phyloP scores from a whole-genome alignment of 2,888 invertebrate species.

The Dimorphilus gyrociliatus region DNA sequence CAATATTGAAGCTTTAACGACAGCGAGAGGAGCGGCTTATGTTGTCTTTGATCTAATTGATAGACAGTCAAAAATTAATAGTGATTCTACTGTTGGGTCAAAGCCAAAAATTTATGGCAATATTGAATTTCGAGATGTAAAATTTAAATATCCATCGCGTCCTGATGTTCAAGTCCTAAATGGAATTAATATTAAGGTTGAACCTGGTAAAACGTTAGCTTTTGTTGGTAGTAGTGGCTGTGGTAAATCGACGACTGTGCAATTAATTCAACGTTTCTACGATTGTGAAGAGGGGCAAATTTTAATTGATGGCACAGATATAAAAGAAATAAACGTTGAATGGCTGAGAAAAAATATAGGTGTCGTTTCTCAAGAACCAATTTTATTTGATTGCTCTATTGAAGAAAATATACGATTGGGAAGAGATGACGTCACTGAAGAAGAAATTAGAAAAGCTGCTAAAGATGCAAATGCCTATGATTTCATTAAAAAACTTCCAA shows the following conservation, averaged over 20 bases:
- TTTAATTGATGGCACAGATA: conserved; percentile 34
- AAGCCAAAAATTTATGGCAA: conserved; percentile 28
- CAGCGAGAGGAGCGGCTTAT: conserved; percentile 42
- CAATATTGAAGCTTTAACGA: conserved; percentile 16
- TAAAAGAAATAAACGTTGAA: conserved; percentile 35
- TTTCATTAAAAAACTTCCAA: conserved; percentile 31
- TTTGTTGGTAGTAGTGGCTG: too few relatives aligned
- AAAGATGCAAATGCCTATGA: conserved; percentile 34
- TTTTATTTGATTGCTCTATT: conserved; percentile 45
- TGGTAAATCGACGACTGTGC: too few relatives aligned
- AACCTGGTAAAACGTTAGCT: too few relatives aligned
- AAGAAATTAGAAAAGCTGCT: conserved; percentile 26
- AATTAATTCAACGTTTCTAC: too few relatives aligned
- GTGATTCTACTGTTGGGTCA: conserved; percentile 34
- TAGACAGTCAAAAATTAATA: conserved; percentile 41
- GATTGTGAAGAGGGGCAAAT: too few relatives aligned
- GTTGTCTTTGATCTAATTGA: conserved; percentile 58
- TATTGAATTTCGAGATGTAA: background rate
- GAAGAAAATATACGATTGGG: conserved; percentile 41
- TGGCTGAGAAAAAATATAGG: conserved; percentile 27
- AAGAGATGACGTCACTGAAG: conserved; percentile 16
- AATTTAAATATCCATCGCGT: conserved; percentile 1
- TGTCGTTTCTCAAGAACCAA: conserved; percentile 39
- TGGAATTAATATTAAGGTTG: too few relatives aligned
- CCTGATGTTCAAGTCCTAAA: conserved; percentile 12